Percentiles rank a stretch among this genome's conserved stretches.
phyloP scores from a whole-genome alignment of 2,797 vertebrate genomes.

The Dipus sagitta region DNA sequence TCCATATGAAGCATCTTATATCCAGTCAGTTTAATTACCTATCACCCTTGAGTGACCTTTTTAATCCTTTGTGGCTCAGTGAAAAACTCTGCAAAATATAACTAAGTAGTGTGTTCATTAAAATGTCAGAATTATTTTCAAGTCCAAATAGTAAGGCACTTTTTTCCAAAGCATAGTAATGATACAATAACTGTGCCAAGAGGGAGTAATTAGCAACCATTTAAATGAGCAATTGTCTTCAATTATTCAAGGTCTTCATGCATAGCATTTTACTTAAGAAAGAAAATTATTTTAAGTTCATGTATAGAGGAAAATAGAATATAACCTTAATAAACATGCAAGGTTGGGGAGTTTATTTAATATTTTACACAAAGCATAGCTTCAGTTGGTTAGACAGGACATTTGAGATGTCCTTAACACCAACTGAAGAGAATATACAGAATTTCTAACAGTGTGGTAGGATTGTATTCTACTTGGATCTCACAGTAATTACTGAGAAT shows the following conservation, averaged over 20 bases:
- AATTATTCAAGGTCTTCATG: conserved; percentile 86
- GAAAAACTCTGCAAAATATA: conserved; percentile 86
- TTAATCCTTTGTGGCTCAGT: conserved; percentile 85
- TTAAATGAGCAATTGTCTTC: conserved; percentile 87
- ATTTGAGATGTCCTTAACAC: conserved; percentile 44
- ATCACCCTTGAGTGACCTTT: conserved; percentile 84
- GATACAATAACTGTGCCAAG: conserved; percentile 85
- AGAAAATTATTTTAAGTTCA: conserved; percentile 83
- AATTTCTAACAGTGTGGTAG: not conserved
- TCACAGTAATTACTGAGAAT: not conserved
- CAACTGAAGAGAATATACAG: conserved; percentile 10
- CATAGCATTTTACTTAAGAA: conserved; percentile 87
- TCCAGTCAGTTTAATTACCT: conserved; percentile 85
- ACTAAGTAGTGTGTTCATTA: conserved; percentile 87
- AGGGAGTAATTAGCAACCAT: conserved; percentile 86
- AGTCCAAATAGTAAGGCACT: conserved; percentile 84
- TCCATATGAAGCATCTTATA: conserved; percentile 50
- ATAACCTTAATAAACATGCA: conserved; percentile 40
- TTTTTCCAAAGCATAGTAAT: conserved; percentile 85
- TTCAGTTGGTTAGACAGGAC: conserved; percentile 52
- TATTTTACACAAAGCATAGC: conserved; percentile 35
- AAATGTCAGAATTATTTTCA: conserved; percentile 88
- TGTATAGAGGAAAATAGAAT: conserved; percentile 49
- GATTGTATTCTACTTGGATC: not conserved
- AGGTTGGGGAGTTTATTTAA: conserved; percentile 47